These are phyloP conservation scores for Decapterus maruadsi DNA, from an alignment of 2,797 vertebrate species.

Conservation along the genomic window DNA sequence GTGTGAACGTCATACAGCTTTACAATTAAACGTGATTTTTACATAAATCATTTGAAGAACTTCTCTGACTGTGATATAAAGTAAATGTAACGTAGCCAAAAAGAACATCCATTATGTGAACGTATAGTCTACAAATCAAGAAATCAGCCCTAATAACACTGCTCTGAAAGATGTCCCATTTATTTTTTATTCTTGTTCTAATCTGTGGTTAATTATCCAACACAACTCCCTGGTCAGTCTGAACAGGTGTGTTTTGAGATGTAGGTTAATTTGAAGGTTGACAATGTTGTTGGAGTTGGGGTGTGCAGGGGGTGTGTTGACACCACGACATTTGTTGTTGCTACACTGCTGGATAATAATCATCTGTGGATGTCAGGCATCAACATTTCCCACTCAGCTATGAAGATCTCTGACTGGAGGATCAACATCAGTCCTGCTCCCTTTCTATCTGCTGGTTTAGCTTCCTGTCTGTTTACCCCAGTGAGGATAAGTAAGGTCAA, in stretches of 20 bases:
- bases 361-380: not conserved
- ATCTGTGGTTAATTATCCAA: not conserved
- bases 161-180: not conserved
- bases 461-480: not conserved
- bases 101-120: not conserved
- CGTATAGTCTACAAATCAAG: not conserved
- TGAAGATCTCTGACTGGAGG: not conserved
- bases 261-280: too few species aligned
- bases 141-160: not conserved
- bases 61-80: not conserved
- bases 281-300: too few species aligned
- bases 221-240: too few species aligned
- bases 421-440: not conserved
- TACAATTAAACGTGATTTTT: not conserved
- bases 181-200: not conserved
- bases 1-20: too few species aligned
- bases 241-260: too few species aligned
- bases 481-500: not conserved
- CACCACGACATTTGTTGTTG: not conserved
- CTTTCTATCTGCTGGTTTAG: too few species aligned
- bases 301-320: too few species aligned
- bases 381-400: not conserved
- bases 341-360: not conserved
- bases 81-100: not conserved
- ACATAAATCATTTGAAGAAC: not conserved